A percentile compares a stretch with the other conserved stretches of the same genome.
These are phyloP conservation scores for Erithacus rubecula DNA, from an alignment of 2,797 vertebrate genomes.

Conservation along the genomic window DNA sequence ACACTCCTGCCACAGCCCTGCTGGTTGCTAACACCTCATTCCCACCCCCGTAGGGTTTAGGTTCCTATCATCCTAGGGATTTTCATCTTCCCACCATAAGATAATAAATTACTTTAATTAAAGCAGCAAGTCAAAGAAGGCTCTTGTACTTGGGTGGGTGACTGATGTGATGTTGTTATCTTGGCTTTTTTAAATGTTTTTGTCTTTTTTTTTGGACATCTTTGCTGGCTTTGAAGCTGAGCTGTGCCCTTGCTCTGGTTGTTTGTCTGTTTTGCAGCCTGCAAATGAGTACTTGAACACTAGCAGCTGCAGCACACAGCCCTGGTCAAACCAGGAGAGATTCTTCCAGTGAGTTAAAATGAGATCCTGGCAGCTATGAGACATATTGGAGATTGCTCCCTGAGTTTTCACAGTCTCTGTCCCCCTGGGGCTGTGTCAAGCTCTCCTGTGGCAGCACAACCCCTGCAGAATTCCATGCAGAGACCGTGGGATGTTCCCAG, in stretches of 20 bases:
- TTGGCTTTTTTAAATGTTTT: background rate
- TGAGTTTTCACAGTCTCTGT: background rate
- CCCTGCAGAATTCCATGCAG: background rate
- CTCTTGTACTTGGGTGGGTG: background rate
- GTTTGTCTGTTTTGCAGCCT: background rate
- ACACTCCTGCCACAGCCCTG: no score
- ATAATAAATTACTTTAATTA: background rate
- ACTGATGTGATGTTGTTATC: rapidly evolving
- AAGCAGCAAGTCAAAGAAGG: background rate
- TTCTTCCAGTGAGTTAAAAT: background rate
- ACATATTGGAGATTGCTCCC: background rate
- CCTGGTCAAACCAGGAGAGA: rapidly evolving
- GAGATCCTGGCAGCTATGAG: background rate
- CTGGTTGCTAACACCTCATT: rapidly evolving
- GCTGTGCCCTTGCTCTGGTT: background rate
- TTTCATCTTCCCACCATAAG: background rate
- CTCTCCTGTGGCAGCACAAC: background rate
- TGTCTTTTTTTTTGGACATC: background rate
- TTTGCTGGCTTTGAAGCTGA: background rate
- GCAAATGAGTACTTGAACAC: background rate
- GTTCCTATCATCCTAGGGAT: background rate
- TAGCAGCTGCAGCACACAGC: background rate
- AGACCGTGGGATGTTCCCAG: background rate
- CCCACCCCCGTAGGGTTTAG: background rate
- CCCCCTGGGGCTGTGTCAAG: background rate